Evolutionary conservation across 2,888 invertebrate genomes (phyloP), one percentile per base, ranked within the genome.

Genomic region (Tryphoninae sp.): DNA sequence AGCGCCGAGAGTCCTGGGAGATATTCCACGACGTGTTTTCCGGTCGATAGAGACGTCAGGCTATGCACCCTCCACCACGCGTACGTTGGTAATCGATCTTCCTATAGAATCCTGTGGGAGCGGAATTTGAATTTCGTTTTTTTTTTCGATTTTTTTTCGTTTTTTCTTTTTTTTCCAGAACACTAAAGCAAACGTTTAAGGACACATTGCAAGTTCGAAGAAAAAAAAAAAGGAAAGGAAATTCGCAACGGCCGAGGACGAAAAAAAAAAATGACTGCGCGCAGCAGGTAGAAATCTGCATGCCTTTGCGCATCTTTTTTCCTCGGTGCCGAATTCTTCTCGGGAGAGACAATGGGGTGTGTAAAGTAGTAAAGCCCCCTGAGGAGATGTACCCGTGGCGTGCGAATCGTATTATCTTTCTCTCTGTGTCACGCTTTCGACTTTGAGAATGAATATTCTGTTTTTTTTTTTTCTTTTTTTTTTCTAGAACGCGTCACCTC

Each of bases 11-110:
- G 53, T 40, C 68, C 42, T 23, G 61, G 53, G 42, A 40, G 72
- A 80, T 51, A 78, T 75, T 78, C 80, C 58, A 64, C 69, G 77
- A 82, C 80, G 80, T 79, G 76, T 83, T 82, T 80, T 81, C 83
- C 84, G 82, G 74, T 80, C 83, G 83, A 84, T 84, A 81, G 84
- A 83, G 83, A 83, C 82, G 84, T 82, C 84, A 82, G 80, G 82
- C 76, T 53, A 49, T 45, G 77, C 45, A 8, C 64, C 19, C 64
- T 53, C 33, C 23, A 45, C 51, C 62, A 19, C 19, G 55, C 42
- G n/a, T 42, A 74, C 68, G 78, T 33, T 82, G 81, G 79, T 84
- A 84, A 84, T 84, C 83, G 83, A 84, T 84, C 81, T 83, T 82
- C 73, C 73, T 61, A 77, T 55, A 76, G 72, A 79, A 80, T 84